Evolutionary conservation across 2,113 vertebrate species (phyloP).

Genomic region (Malaclemys terrapin): DNA sequence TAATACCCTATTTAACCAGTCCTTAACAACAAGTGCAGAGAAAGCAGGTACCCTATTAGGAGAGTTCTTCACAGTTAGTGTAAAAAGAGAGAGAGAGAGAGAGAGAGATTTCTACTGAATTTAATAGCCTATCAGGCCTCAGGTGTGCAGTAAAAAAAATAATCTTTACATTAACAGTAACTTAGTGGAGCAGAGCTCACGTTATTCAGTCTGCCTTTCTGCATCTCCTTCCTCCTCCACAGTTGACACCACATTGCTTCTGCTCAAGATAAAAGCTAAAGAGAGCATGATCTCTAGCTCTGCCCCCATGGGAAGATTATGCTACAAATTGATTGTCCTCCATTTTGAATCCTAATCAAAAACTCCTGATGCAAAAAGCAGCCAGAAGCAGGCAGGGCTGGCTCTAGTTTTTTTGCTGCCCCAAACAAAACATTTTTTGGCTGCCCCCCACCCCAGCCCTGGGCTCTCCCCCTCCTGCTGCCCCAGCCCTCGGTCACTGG

Average conservation of each 20-base stretch:
- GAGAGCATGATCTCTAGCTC: neutral
- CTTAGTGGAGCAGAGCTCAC: neutral
- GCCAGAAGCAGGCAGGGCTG: neutral
- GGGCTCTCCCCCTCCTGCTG: too few species aligned
- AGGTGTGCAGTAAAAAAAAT: neutral
- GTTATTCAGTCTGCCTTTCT: neutral
- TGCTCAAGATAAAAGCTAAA: neutral
- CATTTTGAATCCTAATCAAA: neutral
- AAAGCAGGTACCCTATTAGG: neutral
- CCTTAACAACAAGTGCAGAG: neutral
- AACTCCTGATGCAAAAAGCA: neutral
- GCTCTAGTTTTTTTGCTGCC: too few species aligned
- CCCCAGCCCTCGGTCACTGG: too few species aligned
- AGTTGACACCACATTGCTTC: neutral
- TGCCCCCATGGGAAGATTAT: neutral
- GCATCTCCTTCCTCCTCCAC: neutral
- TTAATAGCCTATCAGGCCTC: accelerated
- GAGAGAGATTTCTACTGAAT: neutral
- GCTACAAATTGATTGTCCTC: neutral
- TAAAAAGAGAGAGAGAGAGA: neutral
- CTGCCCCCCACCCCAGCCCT: too few species aligned
- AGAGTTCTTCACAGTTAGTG: neutral
- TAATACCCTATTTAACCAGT: neutral
- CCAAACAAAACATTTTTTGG: too few species aligned
- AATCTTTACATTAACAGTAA: neutral